Conservation (phyloP, 1,140 invertebrate species). For the Diorhabda carinulata region DNA sequence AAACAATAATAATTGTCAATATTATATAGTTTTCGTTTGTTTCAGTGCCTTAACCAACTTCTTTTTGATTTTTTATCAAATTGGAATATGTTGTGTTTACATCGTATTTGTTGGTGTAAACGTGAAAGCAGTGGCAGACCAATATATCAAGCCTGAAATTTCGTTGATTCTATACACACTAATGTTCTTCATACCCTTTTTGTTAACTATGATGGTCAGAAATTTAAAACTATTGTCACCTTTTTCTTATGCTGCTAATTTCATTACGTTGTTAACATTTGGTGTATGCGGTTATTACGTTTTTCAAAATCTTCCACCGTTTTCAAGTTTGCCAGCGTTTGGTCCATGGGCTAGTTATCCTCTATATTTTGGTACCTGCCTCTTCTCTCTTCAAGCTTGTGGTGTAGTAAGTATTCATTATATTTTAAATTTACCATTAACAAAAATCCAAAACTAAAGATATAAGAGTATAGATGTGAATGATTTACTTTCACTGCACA, state of each 20-base stretch:
- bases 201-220: conserved; percentile 66
- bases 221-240: conserved; percentile 72
- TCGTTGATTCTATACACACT: conserved; percentile 50
- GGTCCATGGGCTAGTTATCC: conserved; percentile 58
- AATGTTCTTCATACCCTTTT: conserved; percentile 60
- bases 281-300: conserved; percentile 68
- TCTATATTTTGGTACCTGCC: conserved; percentile 78
- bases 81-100: conserved; percentile 87
- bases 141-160: conserved; percentile 48
- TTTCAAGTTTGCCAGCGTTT: conserved; percentile 51
- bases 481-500: too few relatives aligned
- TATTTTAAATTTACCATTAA: too few relatives aligned
- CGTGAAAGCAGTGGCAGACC: conserved; percentile 56
- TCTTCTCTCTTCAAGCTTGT: conserved; percentile 86
- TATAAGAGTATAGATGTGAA: too few relatives aligned
- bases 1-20: conserved; percentile 10
- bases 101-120: conserved; percentile 79
- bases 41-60: conserved; percentile 59
- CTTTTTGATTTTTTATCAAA: conserved; percentile 75
- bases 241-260: conserved; percentile 71
- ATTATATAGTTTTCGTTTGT: conserved; percentile 16
- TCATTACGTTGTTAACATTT: conserved; percentile 60
- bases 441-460: too few relatives aligned
- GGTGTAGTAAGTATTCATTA: conserved; percentile 64
- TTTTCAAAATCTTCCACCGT: conserved; percentile 59